phyloP scores from a whole-genome alignment of 1,140 invertebrate species.

The Pollicipes pollicipes region DNA sequence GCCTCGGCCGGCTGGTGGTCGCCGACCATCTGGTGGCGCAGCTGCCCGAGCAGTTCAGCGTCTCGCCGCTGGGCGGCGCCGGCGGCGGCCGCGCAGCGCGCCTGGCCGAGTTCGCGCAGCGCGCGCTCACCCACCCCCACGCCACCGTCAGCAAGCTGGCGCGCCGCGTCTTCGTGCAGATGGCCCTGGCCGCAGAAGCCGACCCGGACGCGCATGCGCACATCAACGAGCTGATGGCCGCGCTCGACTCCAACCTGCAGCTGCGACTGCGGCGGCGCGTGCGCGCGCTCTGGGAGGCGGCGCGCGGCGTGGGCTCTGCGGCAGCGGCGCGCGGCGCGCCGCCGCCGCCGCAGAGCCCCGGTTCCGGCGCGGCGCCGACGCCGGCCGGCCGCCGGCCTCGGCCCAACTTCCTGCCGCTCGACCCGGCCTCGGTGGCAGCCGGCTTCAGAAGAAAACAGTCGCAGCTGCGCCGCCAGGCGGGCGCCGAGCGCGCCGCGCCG shows the following conservation, averaged over 20 bases:
- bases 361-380: conserved; percentile 16
- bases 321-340: conserved; percentile 13
- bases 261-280: conserved; percentile 17
- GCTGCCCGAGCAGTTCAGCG: conserved; percentile 22
- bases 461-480: conserved; percentile 16
- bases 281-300: too few species aligned
- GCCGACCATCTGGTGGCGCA: conserved; percentile 28
- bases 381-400: conserved; percentile 11
- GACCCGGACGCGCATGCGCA: conserved; percentile 25
- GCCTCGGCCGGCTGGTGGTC: conserved; percentile 29
- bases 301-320: too few species aligned
- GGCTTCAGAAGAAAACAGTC: conserved; percentile 18
- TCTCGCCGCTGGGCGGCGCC: conserved; percentile 19
- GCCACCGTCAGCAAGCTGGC: conserved; percentile 28
- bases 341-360: too few species aligned
- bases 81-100: conserved; percentile 22
- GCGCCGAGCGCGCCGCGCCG: conserved; percentile 6
- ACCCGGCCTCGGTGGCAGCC: conserved; percentile 17
- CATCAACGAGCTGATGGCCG: conserved; percentile 21
- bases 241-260: conserved; percentile 20
- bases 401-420: conserved; percentile 18
- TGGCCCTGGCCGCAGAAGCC: conserved; percentile 26
- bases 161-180: conserved; percentile 26
- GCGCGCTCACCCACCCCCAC: conserved; percentile 27
- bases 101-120: conserved; percentile 27